Conservation (phyloP, 2,888 invertebrate species). For the Ditula angustiorana region DNA sequence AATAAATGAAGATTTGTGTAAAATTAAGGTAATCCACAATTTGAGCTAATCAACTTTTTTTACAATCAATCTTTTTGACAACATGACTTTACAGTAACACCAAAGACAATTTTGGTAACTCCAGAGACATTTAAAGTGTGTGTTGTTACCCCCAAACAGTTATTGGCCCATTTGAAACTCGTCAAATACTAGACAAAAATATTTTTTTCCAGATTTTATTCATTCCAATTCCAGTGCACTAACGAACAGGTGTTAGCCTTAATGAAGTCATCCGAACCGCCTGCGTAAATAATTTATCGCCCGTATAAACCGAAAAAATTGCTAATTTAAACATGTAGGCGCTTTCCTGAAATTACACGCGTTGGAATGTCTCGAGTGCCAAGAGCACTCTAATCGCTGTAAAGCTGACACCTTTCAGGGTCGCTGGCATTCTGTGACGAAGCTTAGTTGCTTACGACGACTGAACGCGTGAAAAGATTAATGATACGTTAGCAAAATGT, state of each 20-base stretch:
- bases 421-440: neutral
- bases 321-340: conserved; percentile 40
- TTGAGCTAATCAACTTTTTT: too few relatives aligned
- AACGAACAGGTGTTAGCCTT: conserved; percentile 29
- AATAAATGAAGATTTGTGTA: neutral
- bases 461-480: conserved; percentile 20
- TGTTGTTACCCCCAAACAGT: too few relatives aligned
- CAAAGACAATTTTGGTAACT: too few relatives aligned
- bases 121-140: too few relatives aligned
- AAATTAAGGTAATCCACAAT: too few relatives aligned
- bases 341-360: conserved; percentile 27
- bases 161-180: too few relatives aligned
- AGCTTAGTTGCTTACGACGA: neutral
- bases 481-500: conserved; percentile 20
- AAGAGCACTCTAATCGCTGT: neutral
- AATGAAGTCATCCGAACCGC: conserved; percentile 37
- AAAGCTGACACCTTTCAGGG: conserved; percentile 11
- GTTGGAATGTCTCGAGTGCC: conserved; percentile 13
- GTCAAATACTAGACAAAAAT: too few relatives aligned
- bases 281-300: conserved; percentile 37
- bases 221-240: conserved; percentile 7
- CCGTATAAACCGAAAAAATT: conserved; percentile 34
- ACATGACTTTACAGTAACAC: too few relatives aligned
- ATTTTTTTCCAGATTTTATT: conserved; percentile 1
- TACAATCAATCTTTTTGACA: too few relatives aligned